Percentiles rank a stretch among this genome's conserved stretches.
These are phyloP conservation scores for Lucilia cuprina DNA, from an alignment of 1,140 invertebrate genomes.

Conservation along the genomic window DNA sequence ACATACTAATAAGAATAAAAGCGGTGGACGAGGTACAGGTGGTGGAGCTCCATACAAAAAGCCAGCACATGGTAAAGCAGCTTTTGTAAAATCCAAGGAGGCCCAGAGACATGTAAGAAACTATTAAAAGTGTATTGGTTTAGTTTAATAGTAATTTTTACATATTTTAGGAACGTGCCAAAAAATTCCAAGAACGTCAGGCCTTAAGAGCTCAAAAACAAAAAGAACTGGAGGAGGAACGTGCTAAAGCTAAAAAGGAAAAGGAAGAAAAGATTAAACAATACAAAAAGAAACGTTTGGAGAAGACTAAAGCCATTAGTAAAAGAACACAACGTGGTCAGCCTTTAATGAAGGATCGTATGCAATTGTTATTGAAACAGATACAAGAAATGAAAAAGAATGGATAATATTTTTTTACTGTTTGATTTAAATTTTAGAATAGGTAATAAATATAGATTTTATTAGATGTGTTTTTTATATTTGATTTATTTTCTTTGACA, in stretches of 20 bases:
- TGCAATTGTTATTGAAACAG: constrained; percentile 56
- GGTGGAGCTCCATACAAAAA: not conserved
- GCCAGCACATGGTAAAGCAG: not conserved
- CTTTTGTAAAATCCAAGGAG: constrained; percentile 15
- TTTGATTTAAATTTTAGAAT: not conserved
- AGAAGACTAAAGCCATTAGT: constrained; percentile 54
- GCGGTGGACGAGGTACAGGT: not conserved
- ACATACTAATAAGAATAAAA: not conserved
- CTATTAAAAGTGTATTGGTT: not conserved
- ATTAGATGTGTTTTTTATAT: too few relatives aligned
- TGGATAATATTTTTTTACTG: not conserved
- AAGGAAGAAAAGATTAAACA: constrained; percentile 51
- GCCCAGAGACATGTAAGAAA: not conserved
- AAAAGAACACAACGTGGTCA: constrained; percentile 56
- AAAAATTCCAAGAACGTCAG: constrained; percentile 32
- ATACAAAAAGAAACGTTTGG: constrained; percentile 56
- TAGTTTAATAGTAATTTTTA: not conserved
- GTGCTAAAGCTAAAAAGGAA: constrained; percentile 40
- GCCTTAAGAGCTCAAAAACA: constrained; percentile 28
- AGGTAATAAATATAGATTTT: too few relatives aligned
- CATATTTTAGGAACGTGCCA: constrained; percentile 1
- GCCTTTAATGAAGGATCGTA: constrained; percentile 59
- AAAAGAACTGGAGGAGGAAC: constrained; percentile 31
- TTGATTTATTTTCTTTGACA: too few relatives aligned
- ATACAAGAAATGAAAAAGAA: constrained; percentile 56